A percentile compares a stretch with the other conserved stretches of the same genome.
phyloP scores from a whole-genome alignment of 2,113 vertebrate genomes.

The Eidolon helvum region DNA sequence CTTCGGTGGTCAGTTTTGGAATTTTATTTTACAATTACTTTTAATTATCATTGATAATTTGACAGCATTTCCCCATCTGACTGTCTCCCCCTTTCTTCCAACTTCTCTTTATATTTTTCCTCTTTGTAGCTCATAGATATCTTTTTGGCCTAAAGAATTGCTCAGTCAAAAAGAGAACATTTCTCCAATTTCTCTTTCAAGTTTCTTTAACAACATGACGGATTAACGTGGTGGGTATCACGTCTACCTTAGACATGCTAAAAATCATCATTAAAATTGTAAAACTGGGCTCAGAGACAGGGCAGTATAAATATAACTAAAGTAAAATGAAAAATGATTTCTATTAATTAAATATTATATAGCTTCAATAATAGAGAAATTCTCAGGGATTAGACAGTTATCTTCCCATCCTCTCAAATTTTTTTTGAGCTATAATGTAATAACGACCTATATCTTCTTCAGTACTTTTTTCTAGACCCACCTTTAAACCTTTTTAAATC shows the following conservation, averaged over 20 bases:
- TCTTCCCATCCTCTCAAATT: not conserved
- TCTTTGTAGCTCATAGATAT: not conserved
- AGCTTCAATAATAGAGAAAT: not conserved
- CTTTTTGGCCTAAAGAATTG: not conserved
- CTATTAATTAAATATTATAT: not conserved
- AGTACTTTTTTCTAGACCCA: not conserved
- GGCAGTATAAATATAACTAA: not conserved
- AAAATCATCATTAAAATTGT: not conserved
- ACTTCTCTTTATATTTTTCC: not conserved
- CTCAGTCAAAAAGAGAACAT: not conserved
- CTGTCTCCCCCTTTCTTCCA: not conserved
- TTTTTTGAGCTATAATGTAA: not conserved
- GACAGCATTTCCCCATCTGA: not conserved
- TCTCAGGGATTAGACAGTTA: not conserved
- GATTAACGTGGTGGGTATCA: not conserved
- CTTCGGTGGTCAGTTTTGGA: not conserved
- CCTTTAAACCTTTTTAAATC: not conserved
- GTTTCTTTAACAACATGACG: not conserved
- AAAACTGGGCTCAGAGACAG: not conserved
- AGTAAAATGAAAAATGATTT: not conserved
- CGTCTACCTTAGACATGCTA: not conserved
- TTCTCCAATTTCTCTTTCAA: not conserved
- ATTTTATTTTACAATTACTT: not conserved
- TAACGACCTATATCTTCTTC: not conserved
- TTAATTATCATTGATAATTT: not conserved